Conservation (phyloP, 2,888 invertebrate genomes). For the Cecidostiba fungosa region DNA sequence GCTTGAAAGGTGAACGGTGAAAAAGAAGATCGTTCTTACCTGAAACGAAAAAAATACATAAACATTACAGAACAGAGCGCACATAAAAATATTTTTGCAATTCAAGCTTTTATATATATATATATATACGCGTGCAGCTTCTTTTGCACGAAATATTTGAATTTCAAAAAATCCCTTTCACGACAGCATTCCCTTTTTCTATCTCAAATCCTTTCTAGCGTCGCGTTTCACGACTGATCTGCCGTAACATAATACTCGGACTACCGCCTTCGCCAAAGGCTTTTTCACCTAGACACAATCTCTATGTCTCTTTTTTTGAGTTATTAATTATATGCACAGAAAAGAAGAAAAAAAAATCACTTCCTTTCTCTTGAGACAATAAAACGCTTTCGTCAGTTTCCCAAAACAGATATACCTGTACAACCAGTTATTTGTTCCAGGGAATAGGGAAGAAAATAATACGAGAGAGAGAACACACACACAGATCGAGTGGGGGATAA, state of each 20-base stretch:
- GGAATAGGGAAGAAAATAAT: not conserved
- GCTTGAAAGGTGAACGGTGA: not conserved
- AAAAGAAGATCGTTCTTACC: not conserved
- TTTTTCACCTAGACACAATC: not conserved
- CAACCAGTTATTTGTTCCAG: no score
- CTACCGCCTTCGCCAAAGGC: not conserved
- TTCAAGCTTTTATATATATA: not conserved
- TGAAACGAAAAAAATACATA: conserved; percentile 9
- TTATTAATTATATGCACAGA: not conserved
- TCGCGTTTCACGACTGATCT: not conserved
- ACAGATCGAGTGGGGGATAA: conserved; percentile 13
- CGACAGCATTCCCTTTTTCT: conserved; percentile 1
- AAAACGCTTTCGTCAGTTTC: no score
- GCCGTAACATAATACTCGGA: conserved; percentile 1
- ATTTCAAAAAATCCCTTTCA: conserved; percentile 21
- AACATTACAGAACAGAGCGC: not conserved
- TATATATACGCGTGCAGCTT: not conserved
- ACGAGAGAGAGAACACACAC: not conserved
- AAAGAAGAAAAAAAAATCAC: not conserved
- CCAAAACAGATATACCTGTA: no score
- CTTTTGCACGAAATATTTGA: not conserved
- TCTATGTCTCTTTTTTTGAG: not conserved
- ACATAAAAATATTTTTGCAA: not conserved
- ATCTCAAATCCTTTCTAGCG: not conserved
- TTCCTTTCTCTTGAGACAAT: no score